phyloP scores from a whole-genome alignment of 2,113 vertebrate species.

The Poecile atricapillus region DNA sequence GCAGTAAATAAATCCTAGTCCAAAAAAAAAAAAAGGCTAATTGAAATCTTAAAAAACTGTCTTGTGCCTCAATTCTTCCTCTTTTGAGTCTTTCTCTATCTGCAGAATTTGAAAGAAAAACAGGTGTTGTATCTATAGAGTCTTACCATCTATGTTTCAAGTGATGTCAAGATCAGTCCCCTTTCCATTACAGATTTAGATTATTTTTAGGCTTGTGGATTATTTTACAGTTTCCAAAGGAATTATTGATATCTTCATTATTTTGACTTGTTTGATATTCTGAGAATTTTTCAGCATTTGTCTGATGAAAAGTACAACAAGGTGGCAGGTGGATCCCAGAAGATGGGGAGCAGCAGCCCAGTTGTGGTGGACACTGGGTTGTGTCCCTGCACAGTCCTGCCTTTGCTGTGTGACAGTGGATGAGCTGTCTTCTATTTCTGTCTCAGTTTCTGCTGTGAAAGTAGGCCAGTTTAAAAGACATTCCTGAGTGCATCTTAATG shows the following conservation, averaged over 20 bases:
- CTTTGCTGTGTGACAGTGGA: neutral
- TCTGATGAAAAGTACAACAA: neutral
- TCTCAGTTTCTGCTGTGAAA: neutral
- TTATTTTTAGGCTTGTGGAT: neutral
- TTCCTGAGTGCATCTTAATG: neutral
- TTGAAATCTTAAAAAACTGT: constrained; percentile 65
- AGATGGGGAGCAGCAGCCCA: accelerated
- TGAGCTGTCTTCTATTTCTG: neutral
- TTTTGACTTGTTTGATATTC: neutral
- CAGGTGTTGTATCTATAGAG: neutral
- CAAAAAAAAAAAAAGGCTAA: constrained; percentile 25
- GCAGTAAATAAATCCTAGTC: constrained; percentile 42
- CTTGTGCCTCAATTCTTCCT: constrained; percentile 16
- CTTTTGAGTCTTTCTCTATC: constrained; percentile 13
- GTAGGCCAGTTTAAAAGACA: neutral
- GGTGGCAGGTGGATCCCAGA: neutral
- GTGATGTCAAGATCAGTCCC: neutral
- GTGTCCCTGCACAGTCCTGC: neutral
- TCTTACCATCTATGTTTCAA: neutral
- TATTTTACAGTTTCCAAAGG: neutral
- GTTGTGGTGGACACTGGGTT: neutral
- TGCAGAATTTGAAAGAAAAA: constrained; percentile 26
- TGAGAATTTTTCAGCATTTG: neutral
- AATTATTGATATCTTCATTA: neutral
- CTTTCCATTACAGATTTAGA: neutral